Conservation (phyloP, 2,113 vertebrate species). For the Theristicus caerulescens region DNA sequence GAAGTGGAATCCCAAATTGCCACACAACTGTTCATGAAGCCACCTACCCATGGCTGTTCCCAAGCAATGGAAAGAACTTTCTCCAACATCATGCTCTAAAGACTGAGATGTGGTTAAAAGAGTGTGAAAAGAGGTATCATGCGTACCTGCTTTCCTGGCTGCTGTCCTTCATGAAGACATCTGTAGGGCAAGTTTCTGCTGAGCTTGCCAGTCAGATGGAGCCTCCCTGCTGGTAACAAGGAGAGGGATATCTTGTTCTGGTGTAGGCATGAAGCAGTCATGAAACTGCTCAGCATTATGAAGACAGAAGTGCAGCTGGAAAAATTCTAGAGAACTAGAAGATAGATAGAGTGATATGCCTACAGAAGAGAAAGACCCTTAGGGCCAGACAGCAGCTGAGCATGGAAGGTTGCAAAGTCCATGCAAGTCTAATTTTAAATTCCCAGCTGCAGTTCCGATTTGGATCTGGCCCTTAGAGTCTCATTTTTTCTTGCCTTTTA, state of each 20-base stretch:
- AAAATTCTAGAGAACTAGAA: not conserved
- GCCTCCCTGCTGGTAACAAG: not conserved
- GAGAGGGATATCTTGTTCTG: not conserved
- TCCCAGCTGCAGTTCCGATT: not conserved
- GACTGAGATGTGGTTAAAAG: not conserved
- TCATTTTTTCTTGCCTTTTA: not conserved
- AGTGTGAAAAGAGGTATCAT: not conserved
- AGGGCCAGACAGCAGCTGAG: not conserved
- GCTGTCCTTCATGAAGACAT: not conserved
- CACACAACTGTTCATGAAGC: not conserved
- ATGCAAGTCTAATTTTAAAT: not conserved
- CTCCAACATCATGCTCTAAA: accelerated
- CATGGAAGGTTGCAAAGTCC: not conserved
- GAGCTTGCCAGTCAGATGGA: not conserved
- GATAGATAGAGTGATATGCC: not conserved
- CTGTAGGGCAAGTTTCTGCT: not conserved
- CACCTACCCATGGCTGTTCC: not conserved
- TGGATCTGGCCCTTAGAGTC: not conserved
- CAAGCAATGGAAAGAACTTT: not conserved
- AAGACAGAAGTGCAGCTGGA: not conserved
- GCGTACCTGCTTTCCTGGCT: not conserved
- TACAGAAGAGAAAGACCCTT: not conserved
- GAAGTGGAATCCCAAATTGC: not conserved
- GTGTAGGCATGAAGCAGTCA: not conserved
- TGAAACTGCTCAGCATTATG: not conserved